Evolutionary conservation across 2,888 invertebrate genomes (phyloP), one percentile per base, ranked within the genome.

Genomic region (Bhutanitis thaidina): DNA sequence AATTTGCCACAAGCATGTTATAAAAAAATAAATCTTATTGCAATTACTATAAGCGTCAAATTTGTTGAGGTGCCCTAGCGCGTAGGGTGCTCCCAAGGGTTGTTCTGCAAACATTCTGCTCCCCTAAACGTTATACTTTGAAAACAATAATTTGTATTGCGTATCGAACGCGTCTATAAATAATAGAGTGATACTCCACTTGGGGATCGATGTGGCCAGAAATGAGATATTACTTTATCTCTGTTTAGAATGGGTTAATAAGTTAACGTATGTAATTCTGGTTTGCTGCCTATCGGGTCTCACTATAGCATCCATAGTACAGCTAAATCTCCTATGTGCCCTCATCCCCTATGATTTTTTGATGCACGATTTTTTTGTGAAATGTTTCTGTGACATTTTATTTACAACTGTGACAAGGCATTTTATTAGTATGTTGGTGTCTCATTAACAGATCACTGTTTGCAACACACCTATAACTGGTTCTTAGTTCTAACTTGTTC

Each of bases 131-230:
- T 86, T 88, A 89, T 89, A 89, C 89, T 89, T 89, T 88, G 89
- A 89, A 88, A 89, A 89, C 88, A 89, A 89, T 88, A 88, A 89
- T 89, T 89, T 88, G 88, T 89, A 88, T 89, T 88, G 87, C 89
- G 89, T 89, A 89, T 88, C 88, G 89, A 88, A 89, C 86, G 86
- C 80, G 79, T 80, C 80, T 69, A 88, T 89, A 87, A 89, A 89
- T 89, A 89, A 89, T 88, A 87, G 80, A 89, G 88, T 89, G 89
- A 85, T 87, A 86, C 82, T 81, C 77, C 74, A 77, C 69, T 74
- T 73, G 59, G 73, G 66, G 73, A 71, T 70, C 73, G 52, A 34
- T 52, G 52, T 52, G 52, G 57, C 56, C 53, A 48, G 61, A 58
- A 58, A 64, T 59, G 61, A 64, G 68, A 66, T 69, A 67, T 71